Evolutionary conservation across 2,113 vertebrate species (phyloP).

Genomic region (Caretta caretta): DNA sequence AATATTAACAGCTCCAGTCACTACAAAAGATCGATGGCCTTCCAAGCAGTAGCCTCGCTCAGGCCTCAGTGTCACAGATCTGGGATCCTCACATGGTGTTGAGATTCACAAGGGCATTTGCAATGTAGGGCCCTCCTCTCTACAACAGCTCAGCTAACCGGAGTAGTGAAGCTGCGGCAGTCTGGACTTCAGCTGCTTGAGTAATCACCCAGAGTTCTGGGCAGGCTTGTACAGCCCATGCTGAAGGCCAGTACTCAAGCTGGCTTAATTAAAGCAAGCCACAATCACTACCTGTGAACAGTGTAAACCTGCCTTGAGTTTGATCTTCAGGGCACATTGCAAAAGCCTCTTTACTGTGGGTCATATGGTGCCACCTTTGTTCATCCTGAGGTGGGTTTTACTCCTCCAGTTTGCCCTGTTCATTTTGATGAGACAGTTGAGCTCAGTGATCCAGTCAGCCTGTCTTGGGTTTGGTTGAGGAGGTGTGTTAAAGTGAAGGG

Average conservation of each 20-base stretch:
- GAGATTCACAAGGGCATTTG: conserved; percentile 22
- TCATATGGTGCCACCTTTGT: conserved; percentile 33
- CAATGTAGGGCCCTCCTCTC: not conserved
- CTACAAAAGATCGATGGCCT: conserved; percentile 16
- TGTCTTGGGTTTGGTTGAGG: not conserved
- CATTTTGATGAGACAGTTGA: not conserved
- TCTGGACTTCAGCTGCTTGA: not conserved
- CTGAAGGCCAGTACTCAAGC: not conserved
- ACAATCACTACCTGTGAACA: not conserved
- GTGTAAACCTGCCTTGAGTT: not conserved
- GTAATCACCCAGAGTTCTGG: not conserved
- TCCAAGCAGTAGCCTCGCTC: conserved; percentile 34
- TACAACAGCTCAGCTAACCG: not conserved
- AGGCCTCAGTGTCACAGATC: conserved; percentile 29
- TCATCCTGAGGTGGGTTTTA: conserved; percentile 27
- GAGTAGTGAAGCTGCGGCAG: not conserved
- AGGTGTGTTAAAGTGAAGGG: not conserved
- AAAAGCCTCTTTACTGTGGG: not conserved
- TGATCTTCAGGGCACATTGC: conserved; percentile 42
- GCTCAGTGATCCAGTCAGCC: not conserved
- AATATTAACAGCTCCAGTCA: conserved; percentile 10
- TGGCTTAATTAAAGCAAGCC: not conserved
- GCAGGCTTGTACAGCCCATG: not conserved
- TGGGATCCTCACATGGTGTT: accelerated
- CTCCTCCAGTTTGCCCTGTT: not conserved